Evolutionary conservation across 2,888 invertebrate species (phyloP), one percentile per base, ranked within the genome.

Genomic region (Rhaphigaster nebulosa): DNA sequence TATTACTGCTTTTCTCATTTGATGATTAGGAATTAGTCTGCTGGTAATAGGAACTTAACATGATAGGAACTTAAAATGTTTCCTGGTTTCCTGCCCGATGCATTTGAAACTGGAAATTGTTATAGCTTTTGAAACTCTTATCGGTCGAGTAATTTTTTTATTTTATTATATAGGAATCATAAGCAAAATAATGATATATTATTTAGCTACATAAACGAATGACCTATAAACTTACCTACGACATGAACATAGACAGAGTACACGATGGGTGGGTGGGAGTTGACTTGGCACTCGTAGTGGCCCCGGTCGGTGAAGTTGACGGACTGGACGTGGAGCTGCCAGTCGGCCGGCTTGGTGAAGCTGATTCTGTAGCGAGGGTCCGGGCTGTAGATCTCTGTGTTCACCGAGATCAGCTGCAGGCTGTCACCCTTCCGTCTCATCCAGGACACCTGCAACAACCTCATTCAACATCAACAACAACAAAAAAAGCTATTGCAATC

Each of bases 261-360:
- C 92, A 96, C 96, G 91, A 96, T 94, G 15, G 97, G 96, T 18
- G 97, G 97, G 94, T 97, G 96, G 38, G 96, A 95, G 29, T 96
- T 96, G 92, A 97, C 96, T 94, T 97, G 97, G 93, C 97, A 97
- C 94, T 97, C 97, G 94, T 97, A 97, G 93, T 95, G 95, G n/a
- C 97, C 97, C 92, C 96, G 96, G 93, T 97, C 97, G 91, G 96
- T 94, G 93, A 96, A 96, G 91, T 96, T 96, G 92, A 96, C 96
- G 93, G 96, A 96, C 93, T 96, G 95, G 91, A 97, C 96, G 92
- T 95, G 95, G 91, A 97, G 95, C 92, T 96, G 95, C 97, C 97
- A 97, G 93, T 97, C 96, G 93, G 96, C 96, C 12, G 96, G 96
- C 26, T 91, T 95, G 95, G 92, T 96, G 95, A 93, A 96, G 76